Percentiles rank a stretch among this genome's conserved stretches.
Conservation (phyloP, 1,140 invertebrate genomes). For the Chrysoperla carnea region DNA sequence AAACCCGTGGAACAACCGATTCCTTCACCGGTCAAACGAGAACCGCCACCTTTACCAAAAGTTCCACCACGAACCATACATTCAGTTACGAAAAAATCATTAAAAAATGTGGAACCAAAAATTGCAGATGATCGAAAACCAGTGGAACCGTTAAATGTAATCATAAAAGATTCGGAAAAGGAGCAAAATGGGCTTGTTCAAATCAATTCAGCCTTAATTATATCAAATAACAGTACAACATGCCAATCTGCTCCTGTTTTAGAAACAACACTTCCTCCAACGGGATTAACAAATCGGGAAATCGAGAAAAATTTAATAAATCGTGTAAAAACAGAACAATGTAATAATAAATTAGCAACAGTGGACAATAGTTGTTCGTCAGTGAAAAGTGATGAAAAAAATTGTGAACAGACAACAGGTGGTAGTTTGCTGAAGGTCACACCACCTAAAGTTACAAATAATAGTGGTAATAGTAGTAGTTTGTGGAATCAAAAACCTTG, state of each 20-base stretch:
- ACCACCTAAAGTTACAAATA: constrained; percentile 8
- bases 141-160: constrained; percentile 8
- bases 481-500: constrained; percentile 32
- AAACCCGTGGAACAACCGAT: constrained; percentile 18
- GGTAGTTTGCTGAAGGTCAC: constrained; percentile 13
- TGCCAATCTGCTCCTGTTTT: neutral
- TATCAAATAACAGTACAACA: neutral
- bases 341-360: constrained; percentile 27
- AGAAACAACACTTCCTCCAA: constrained; percentile 9
- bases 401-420: constrained; percentile 9
- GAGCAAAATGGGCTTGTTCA: neutral
- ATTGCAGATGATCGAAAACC: constrained; percentile 20
- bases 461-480: constrained; percentile 11
- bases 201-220: neutral
- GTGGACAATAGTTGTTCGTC: constrained; percentile 20
- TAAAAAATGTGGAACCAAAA: constrained; percentile 7
- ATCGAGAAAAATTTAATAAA: constrained; percentile 56
- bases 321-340: constrained; percentile 39
- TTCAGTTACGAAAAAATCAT: constrained; percentile 6
- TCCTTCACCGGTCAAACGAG: constrained; percentile 8
- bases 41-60: constrained; percentile 9
- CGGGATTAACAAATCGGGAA: constrained; percentile 35
- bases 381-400: constrained; percentile 1
- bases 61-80: constrained; percentile 3
- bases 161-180: neutral